Conservation (phyloP, 2,797 vertebrate genomes). For the Melanotaenia pygmaea region DNA sequence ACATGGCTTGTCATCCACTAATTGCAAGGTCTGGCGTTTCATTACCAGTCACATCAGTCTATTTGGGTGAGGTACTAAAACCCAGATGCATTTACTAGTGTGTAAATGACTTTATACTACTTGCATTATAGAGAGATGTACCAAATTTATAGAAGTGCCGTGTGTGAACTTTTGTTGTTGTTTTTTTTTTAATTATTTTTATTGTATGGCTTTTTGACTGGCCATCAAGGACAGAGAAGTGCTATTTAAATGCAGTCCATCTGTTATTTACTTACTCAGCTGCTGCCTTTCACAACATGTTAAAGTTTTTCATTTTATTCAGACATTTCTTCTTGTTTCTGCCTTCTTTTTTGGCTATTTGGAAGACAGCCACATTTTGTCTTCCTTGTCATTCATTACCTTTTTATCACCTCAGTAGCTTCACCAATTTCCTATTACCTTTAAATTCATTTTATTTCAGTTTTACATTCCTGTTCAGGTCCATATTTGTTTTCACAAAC, state of each 20-base stretch:
- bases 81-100: neutral
- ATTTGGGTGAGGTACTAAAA: neutral
- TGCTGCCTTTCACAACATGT: neutral
- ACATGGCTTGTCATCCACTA: neutral
- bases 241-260: neutral
- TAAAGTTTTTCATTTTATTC: neutral
- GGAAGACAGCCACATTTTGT: neutral
- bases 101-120: neutral
- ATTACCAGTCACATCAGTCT: neutral
- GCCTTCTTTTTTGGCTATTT: too few relatives aligned
- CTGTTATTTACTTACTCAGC: neutral
- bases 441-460: neutral
- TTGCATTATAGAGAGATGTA: neutral
- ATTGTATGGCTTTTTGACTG: neutral
- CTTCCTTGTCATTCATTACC: neutral
- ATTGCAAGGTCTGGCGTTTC: neutral
- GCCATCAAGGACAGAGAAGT: neutral
- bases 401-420: conserved; percentile 1
- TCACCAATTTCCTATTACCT: neutral
- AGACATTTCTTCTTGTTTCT: neutral
- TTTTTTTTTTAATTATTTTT: neutral
- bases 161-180: neutral
- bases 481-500: neutral
- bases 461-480: neutral
- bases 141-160: neutral